Percentiles rank a stretch among this genome's conserved stretches.
phyloP scores from a whole-genome alignment of 2,888 invertebrate species.

The Microplitis manilae region DNA sequence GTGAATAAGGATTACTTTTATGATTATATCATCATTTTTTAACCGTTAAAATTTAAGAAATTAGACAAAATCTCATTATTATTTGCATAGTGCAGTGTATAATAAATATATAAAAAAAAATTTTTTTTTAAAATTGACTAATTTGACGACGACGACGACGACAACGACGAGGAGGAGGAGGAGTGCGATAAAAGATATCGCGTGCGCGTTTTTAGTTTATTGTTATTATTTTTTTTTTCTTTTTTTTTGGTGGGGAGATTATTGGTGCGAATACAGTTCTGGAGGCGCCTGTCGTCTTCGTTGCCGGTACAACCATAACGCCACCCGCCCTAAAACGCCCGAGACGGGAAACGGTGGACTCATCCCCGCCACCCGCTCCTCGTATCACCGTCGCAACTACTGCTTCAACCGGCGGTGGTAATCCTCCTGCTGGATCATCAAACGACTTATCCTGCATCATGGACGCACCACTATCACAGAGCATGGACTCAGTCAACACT shows the following conservation, averaged over 20 bases:
- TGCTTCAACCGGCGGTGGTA: slow-evolving; percentile 51
- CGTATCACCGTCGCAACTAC: slow-evolving; percentile 53
- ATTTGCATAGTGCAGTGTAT: not conserved
- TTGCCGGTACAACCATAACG: slow-evolving; percentile 70
- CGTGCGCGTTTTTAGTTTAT: slow-evolving; percentile 27
- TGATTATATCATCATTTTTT: no score
- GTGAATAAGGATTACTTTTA: no score
- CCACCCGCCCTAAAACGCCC: slow-evolving; percentile 71
- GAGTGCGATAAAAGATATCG: slow-evolving; percentile 40
- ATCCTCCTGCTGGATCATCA: slow-evolving; percentile 65
- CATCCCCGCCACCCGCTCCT: slow-evolving; percentile 70
- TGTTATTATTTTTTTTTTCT: not conserved
- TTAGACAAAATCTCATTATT: no score
- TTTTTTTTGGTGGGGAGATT: slow-evolving; percentile 51
- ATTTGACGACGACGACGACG: slow-evolving; percentile 44
- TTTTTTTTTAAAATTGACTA: no score
- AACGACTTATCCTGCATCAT: slow-evolving; percentile 73
- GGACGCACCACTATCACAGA: slow-evolving; percentile 90
- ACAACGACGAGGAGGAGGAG: slow-evolving; percentile 49
- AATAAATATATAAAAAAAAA: not conserved
- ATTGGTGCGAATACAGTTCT: slow-evolving; percentile 58
- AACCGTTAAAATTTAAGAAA: no score
- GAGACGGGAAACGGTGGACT: slow-evolving; percentile 71
- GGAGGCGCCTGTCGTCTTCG: slow-evolving; percentile 71
- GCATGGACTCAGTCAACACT: slow-evolving; percentile 98